Conservation (phyloP, 2,797 vertebrate species). For the Poeciliopsis gracilis region DNA sequence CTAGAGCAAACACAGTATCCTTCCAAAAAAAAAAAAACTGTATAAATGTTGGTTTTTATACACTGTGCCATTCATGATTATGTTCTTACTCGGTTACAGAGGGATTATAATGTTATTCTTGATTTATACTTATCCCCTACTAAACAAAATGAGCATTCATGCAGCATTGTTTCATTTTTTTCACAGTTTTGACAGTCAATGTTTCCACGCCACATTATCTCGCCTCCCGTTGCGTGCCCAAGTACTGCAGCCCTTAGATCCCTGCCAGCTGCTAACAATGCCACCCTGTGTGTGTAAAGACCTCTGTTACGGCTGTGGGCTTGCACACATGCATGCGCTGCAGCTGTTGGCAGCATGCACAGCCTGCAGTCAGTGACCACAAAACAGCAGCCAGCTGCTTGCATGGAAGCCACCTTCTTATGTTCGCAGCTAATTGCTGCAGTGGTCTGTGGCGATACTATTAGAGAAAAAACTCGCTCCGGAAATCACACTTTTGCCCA, state of each 20-base stretch:
- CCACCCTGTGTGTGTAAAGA: conserved; percentile 65
- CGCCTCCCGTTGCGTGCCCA: conserved; percentile 55
- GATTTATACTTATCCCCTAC: conserved; percentile 28
- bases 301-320: conserved; percentile 33
- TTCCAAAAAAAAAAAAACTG: not conserved
- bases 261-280: conserved; percentile 77
- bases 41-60: not conserved
- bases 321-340: conserved; percentile 45
- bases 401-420: conserved; percentile 31
- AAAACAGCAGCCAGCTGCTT: conserved; percentile 50
- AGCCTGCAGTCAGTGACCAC: conserved; percentile 35
- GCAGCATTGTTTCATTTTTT: conserved; percentile 54
- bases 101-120: conserved; percentile 28
- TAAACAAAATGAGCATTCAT: conserved; percentile 49
- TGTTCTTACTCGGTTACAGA: not conserved
- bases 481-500: conserved; percentile 7
- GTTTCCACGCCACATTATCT: conserved; percentile 56
- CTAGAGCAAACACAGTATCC: not conserved
- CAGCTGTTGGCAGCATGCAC: conserved; percentile 61
- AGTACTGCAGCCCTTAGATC: conserved; percentile 67
- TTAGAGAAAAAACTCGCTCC: conserved; percentile 3
- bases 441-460: conserved; percentile 19
- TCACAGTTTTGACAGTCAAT: conserved; percentile 58
- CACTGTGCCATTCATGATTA: conserved; percentile 8
- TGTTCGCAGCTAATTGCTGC: conserved; percentile 36